These are phyloP conservation scores for Anguilla megastoma DNA, from an alignment of 2,797 vertebrate genomes.

Conservation along the genomic window DNA sequence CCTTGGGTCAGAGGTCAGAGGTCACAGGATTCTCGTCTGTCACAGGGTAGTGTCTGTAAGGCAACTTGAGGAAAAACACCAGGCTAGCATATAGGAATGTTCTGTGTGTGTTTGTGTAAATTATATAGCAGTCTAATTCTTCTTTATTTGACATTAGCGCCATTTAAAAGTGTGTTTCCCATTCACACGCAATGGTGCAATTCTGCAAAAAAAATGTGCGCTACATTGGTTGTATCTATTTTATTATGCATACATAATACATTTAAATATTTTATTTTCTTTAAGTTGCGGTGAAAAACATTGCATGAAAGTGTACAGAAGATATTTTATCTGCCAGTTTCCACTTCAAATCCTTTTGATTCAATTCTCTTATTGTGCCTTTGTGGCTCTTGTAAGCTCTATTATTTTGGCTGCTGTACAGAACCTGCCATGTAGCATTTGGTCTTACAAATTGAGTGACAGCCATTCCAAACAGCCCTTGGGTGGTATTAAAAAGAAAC, in stretches of 20 bases:
- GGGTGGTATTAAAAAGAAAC: neutral
- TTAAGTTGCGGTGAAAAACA: neutral
- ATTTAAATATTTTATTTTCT: neutral
- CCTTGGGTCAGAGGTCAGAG: neutral
- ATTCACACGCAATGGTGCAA: neutral
- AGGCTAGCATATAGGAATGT: neutral
- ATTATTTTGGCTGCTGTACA: neutral
- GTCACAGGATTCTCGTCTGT: neutral
- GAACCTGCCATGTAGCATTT: neutral
- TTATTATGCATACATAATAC: neutral
- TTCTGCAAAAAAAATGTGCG: neutral
- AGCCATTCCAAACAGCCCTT: conserved; percentile 5
- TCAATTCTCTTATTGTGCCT: neutral
- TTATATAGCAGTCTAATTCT: neutral
- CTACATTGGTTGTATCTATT: neutral
- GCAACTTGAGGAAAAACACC: neutral
- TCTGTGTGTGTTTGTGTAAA: neutral
- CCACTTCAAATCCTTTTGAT: neutral
- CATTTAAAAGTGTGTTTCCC: neutral
- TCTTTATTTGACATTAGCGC: neutral
- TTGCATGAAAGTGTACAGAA: neutral
- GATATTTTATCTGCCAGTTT: neutral
- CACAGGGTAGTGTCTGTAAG: neutral
- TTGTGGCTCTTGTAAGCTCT: neutral
- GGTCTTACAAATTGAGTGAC: neutral